Conservation (phyloP, 2,888 invertebrate genomes). For the Leptopilina myrica region DNA sequence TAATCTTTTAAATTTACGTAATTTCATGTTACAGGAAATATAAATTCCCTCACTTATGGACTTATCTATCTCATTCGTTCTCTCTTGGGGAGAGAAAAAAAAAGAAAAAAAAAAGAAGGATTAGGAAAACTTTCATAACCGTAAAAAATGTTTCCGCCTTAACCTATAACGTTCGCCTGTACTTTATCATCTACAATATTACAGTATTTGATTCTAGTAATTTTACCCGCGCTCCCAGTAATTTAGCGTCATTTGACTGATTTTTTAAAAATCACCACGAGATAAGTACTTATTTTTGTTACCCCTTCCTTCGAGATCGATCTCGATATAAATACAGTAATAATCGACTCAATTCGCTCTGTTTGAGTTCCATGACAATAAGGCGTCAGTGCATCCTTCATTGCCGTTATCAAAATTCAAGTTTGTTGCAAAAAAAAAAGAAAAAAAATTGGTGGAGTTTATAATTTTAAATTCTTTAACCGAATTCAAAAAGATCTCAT, state of each 20-base stretch:
- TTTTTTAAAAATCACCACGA: constrained; percentile 11
- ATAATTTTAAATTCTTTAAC: too few species aligned
- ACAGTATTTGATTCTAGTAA: constrained; percentile 34
- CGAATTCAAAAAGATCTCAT: too few species aligned
- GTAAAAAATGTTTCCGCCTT: constrained; percentile 36
- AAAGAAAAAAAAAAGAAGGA: constrained; percentile 21
- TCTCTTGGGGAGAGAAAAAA: not conserved
- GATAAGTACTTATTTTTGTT: constrained; percentile 22
- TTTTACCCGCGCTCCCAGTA: constrained; percentile 20
- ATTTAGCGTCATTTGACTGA: constrained; percentile 31
- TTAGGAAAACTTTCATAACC: constrained; percentile 30
- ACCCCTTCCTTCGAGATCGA: too few species aligned
- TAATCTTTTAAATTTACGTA: not conserved
- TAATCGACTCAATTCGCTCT: too few species aligned
- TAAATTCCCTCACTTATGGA: not conserved
- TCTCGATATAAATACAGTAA: too few species aligned
- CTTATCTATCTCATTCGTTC: constrained; percentile 1
- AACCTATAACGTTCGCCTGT: constrained; percentile 19
- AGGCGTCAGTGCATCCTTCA: too few species aligned
- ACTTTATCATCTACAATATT: constrained; percentile 29
- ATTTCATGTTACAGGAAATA: constrained; percentile 16
- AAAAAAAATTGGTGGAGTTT: too few species aligned
- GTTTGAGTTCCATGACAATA: too few species aligned
- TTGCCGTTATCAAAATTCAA: too few species aligned
- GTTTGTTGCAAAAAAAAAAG: too few species aligned